A percentile compares a stretch with the other conserved stretches of the same genome.
phyloP scores from a whole-genome alignment of 2,888 invertebrate species.

The Phlogophora meticulosa region DNA sequence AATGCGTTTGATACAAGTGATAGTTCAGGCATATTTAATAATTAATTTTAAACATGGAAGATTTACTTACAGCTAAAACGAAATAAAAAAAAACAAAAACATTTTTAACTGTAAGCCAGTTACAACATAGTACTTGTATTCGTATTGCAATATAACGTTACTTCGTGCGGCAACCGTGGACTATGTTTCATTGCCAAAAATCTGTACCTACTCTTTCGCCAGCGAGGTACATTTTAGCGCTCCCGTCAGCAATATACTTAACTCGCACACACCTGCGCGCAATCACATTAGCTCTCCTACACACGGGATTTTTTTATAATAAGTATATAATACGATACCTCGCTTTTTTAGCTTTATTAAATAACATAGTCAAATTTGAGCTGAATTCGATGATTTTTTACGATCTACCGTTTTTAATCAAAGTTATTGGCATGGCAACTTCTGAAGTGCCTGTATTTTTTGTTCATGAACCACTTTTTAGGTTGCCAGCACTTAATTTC shows the following conservation, averaged over 20 bases:
- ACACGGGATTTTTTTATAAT: slow-evolving; percentile 64
- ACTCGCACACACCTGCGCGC: slow-evolving; percentile 84
- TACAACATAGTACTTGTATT: background rate
- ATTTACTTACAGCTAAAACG: too few relatives aligned
- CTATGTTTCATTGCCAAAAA: slow-evolving; percentile 32
- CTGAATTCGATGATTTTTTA: slow-evolving; percentile 40
- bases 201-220: slow-evolving; percentile 28
- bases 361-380: slow-evolving; percentile 30
- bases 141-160: background rate
- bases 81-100: too few relatives aligned
- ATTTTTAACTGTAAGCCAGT: too few relatives aligned
- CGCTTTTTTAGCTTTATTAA: slow-evolving; percentile 28
- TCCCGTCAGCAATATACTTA: slow-evolving; percentile 82
- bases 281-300: slow-evolving; percentile 81
- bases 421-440: slow-evolving; percentile 20
- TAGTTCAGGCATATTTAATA: background rate
- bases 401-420: slow-evolving; percentile 33
- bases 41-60: too few relatives aligned
- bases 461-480: slow-evolving; percentile 10
- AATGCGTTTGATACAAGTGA: background rate
- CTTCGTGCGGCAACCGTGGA: background rate
- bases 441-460: background rate
- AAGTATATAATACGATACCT: too few relatives aligned
- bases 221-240: slow-evolving; percentile 74
- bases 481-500: background rate